Evolutionary conservation across 2,888 invertebrate species (phyloP).

Genomic region (Syrphus vitripennis): DNA sequence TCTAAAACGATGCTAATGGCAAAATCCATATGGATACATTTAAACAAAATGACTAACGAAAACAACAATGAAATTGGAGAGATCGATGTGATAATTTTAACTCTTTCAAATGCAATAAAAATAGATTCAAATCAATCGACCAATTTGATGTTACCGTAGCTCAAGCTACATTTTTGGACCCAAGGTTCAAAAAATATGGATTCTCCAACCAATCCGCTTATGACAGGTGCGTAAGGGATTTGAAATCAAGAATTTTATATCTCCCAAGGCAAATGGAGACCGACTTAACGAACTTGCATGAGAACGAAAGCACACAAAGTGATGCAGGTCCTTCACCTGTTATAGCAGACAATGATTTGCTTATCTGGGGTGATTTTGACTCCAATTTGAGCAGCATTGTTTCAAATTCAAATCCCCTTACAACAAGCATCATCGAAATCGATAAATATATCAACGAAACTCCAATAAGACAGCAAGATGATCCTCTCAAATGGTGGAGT

Average conservation of each 20-base stretch:
- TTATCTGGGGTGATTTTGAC: neutral
- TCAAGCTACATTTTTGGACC: neutral
- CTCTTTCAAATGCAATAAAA: neutral
- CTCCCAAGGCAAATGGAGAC: neutral
- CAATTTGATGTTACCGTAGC: neutral
- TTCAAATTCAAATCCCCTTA: neutral
- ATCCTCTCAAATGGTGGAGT: conserved; percentile 1
- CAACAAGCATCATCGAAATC: neutral
- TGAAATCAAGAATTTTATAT: neutral
- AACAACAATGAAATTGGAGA: neutral
- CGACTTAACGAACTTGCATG: neutral
- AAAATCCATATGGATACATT: neutral
- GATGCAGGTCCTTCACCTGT: too few species aligned
- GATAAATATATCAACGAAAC: neutral
- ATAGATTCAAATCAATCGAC: neutral
- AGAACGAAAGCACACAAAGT: neutral
- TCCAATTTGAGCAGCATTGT: neutral
- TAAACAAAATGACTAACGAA: neutral
- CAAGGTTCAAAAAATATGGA: neutral
- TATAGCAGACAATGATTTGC: too few species aligned
- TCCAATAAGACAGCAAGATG: neutral
- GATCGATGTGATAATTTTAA: neutral
- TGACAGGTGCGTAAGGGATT: neutral
- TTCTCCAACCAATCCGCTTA: neutral
- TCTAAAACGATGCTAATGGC: conserved; percentile 22